Conservation (phyloP, 2,888 invertebrate species). For the Neoscelio sp. region DNA sequence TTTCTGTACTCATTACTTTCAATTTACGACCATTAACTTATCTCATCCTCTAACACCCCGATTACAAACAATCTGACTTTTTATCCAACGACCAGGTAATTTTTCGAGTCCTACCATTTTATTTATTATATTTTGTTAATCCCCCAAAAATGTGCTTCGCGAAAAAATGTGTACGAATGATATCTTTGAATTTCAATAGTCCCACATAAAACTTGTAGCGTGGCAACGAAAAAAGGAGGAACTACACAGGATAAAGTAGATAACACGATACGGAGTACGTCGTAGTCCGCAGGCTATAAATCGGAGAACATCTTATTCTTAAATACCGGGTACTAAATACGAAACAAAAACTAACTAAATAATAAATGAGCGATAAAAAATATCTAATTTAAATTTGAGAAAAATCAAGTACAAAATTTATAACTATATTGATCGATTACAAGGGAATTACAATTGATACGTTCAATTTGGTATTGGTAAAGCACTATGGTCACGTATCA, state of each 20-base stretch:
- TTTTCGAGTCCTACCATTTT: neutral
- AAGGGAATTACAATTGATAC: too few relatives aligned
- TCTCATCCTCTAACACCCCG: constrained; percentile 3
- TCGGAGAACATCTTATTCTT: constrained; percentile 77
- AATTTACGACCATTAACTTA: constrained; percentile 33
- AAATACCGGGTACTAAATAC: constrained; percentile 74
- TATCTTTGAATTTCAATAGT: constrained; percentile 60
- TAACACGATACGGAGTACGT: constrained; percentile 45
- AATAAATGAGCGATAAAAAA: constrained; percentile 74
- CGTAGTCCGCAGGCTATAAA: constrained; percentile 70
- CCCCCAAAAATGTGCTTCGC: constrained; percentile 8
- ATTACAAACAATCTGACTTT: constrained; percentile 37
- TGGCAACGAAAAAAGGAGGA: constrained; percentile 61
- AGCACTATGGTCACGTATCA: too few relatives aligned
- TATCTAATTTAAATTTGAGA: constrained; percentile 65
- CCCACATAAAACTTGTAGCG: constrained; percentile 56
- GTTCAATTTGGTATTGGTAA: too few relatives aligned
- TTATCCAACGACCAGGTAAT: constrained; percentile 20
- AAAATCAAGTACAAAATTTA: too few relatives aligned
- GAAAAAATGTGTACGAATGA: constrained; percentile 37
- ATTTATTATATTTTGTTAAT: constrained; percentile 33
- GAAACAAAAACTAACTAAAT: constrained; percentile 72
- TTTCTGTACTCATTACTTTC: constrained; percentile 15
- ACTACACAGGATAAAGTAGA: constrained; percentile 57
- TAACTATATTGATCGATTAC: too few relatives aligned